phyloP scores from a whole-genome alignment of 1,140 invertebrate genomes.

The Mya arenaria region DNA sequence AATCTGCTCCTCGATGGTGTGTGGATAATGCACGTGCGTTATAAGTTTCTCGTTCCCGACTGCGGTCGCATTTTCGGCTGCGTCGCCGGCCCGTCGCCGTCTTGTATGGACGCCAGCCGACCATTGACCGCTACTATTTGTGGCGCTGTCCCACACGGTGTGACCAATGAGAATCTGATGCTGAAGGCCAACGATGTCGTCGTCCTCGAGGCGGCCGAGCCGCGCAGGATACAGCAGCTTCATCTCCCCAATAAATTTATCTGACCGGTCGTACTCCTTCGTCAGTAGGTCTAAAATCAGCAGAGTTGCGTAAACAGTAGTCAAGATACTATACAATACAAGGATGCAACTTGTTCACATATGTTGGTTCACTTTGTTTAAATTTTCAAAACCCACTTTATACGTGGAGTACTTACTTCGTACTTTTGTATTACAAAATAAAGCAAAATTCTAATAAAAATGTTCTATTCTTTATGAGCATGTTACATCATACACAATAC shows the following conservation, averaged over 20 bases:
- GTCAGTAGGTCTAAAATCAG: conserved; percentile 51
- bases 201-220: conserved; percentile 21
- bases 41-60: no score
- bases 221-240: conserved; percentile 26
- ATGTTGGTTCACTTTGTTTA: no score
- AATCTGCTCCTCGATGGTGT: neutral
- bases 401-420: no score
- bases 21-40: neutral
- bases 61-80: neutral
- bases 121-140: neutral
- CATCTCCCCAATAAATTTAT: conserved; percentile 46
- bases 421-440: neutral
- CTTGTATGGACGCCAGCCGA: neutral
- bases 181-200: conserved; percentile 28
- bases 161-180: conserved; percentile 23
- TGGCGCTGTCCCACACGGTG: conserved; percentile 35
- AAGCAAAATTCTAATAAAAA: neutral
- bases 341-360: no score
- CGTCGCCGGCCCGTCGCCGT: neutral
- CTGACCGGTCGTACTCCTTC: conserved; percentile 22
- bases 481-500: no score
- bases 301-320: neutral
- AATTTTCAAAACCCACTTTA: no score
- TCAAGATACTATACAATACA: no score
- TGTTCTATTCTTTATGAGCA: neutral